phyloP scores from a whole-genome alignment of 2,113 vertebrate species.

The Phycodurus eques region DNA sequence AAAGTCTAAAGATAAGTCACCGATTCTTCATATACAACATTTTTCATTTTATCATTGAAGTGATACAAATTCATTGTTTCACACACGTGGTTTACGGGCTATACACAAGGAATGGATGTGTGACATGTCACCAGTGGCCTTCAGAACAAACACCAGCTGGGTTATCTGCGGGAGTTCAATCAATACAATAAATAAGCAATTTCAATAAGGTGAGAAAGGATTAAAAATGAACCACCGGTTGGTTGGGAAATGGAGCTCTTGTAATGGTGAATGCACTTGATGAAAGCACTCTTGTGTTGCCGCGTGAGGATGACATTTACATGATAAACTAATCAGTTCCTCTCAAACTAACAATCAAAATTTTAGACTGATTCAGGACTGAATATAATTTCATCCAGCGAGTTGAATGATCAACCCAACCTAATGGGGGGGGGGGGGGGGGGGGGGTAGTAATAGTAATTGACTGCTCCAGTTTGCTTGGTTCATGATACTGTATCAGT shows the following conservation, averaged over 20 bases:
- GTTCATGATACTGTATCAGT: background rate
- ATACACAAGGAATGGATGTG: slow-evolving; percentile 22
- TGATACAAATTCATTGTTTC: background rate
- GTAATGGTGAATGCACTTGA: background rate
- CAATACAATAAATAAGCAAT: slow-evolving; percentile 50
- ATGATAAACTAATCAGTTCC: background rate
- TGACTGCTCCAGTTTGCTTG: background rate
- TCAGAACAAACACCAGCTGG: background rate
- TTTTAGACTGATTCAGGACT: background rate
- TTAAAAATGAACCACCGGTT: slow-evolving; percentile 57
- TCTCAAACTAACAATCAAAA: background rate
- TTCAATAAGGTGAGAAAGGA: slow-evolving; percentile 23
- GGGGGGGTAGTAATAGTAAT: background rate
- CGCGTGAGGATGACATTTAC: background rate
- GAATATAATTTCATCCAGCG: background rate
- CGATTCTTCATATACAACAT: background rate
- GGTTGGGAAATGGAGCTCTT: background rate
- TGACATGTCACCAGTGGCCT: background rate
- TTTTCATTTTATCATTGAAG: slow-evolving; percentile 7
- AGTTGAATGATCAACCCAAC: background rate
- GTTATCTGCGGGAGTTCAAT: slow-evolving; percentile 3
- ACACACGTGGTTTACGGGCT: background rate
- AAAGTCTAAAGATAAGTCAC: background rate
- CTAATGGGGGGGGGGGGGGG: background rate
- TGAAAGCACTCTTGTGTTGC: background rate